Percentiles rank a stretch among this genome's conserved stretches.
phyloP scores from a whole-genome alignment of 2,113 vertebrate species.

The Oxyruncus cristatus region DNA sequence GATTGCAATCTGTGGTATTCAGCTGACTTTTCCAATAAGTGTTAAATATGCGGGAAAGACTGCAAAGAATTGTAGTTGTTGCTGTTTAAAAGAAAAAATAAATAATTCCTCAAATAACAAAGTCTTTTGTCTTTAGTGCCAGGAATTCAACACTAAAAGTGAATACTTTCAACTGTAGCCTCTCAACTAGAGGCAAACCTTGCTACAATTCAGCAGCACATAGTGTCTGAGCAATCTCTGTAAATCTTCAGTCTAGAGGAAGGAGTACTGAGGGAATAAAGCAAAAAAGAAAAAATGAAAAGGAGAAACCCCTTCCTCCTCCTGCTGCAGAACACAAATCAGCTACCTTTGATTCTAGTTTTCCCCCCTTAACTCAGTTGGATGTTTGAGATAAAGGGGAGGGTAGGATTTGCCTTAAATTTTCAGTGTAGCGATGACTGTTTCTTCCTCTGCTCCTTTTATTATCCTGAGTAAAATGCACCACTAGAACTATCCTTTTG shows the following conservation, averaged over 20 bases:
- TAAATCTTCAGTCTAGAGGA: neutral
- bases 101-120: neutral
- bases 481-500: slow-evolving; percentile 28
- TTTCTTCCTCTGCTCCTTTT: slow-evolving; percentile 1
- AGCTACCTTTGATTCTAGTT: neutral
- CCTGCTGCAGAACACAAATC: neutral
- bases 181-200: neutral
- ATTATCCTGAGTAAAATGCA: slow-evolving; percentile 18
- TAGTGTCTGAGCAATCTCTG: neutral
- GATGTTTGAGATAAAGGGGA: neutral
- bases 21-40: slow-evolving; percentile 49
- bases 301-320: neutral
- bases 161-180: neutral
- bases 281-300: neutral
- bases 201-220: neutral
- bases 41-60: neutral
- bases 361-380: neutral
- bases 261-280: neutral
- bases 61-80: neutral
- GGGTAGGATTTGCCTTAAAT: neutral
- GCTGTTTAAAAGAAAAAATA: neutral
- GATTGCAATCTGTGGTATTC: slow-evolving; percentile 45
- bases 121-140: neutral
- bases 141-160: neutral
- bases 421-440: neutral